phyloP scores from a whole-genome alignment of 2,797 vertebrate genomes.

The Brotogeris chrysoptera region DNA sequence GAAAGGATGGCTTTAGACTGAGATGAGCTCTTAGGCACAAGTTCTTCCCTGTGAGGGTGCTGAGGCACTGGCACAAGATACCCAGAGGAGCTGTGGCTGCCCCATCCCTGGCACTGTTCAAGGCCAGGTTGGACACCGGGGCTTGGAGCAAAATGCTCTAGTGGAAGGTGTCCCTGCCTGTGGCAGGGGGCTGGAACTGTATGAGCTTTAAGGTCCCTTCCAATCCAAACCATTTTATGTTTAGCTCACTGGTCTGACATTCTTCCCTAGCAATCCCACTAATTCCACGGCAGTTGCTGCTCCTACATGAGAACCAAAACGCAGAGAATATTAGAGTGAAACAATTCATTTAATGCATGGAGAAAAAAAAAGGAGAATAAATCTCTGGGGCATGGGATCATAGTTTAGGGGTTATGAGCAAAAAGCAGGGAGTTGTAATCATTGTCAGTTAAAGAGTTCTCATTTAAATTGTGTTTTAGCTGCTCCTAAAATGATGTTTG shows the following conservation, averaged over 20 bases:
- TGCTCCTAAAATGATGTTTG: background rate
- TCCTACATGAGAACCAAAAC: background rate
- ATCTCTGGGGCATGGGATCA: background rate
- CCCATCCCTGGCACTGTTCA: background rate
- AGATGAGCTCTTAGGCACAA: background rate
- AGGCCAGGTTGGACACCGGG: background rate
- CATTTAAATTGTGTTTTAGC: conserved; percentile 16
- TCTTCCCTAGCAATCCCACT: background rate
- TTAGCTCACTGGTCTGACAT: background rate
- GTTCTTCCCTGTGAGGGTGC: background rate
- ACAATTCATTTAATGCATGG: background rate
- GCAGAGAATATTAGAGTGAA: background rate
- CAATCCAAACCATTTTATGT: background rate
- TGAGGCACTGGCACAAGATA: background rate
- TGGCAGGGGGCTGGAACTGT: background rate
- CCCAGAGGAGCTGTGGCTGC: background rate
- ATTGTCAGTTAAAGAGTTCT: background rate
- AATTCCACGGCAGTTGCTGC: background rate
- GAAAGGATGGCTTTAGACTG: background rate
- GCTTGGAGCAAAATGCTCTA: background rate
- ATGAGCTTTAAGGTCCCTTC: background rate
- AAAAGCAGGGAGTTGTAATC: conserved; percentile 8
- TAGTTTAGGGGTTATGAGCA: background rate
- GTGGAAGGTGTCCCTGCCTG: background rate
- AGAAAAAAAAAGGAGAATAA: background rate